phyloP scores from a whole-genome alignment of 2,113 vertebrate species.

The Vulpes lagopus region DNA sequence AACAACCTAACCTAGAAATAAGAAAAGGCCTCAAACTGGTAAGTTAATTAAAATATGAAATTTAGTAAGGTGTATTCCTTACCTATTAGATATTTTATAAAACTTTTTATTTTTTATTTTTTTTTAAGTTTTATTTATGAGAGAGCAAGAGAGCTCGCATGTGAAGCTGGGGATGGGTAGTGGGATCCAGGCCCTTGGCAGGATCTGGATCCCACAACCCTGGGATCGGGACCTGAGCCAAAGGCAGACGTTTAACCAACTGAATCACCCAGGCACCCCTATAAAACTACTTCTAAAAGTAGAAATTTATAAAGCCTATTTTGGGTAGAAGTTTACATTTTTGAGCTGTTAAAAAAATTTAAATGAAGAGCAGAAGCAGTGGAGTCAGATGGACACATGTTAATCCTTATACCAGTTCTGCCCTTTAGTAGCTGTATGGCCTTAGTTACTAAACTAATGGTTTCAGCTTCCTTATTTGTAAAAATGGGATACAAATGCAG shows the following conservation, averaged over 20 bases:
- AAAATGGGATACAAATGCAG: conserved; percentile 3
- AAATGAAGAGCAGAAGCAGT: neutral
- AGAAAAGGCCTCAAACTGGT: neutral
- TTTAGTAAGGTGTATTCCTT: neutral
- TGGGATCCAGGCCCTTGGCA: no score
- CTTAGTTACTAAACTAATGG: neutral
- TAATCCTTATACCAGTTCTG: neutral
- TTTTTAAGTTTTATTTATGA: no score
- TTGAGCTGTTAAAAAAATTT: conserved; percentile 13
- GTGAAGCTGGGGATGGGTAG: no score
- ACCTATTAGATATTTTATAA: neutral
- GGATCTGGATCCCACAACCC: no score
- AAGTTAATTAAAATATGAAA: conserved; percentile 20
- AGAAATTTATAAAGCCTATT: conserved; percentile 35
- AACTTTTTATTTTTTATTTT: no score
- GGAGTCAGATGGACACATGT: neutral
- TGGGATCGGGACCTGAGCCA: no score
- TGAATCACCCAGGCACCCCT: neutral
- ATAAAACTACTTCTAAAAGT: conserved; percentile 47
- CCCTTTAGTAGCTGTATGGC: neutral
- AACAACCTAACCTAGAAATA: conserved; percentile 26
- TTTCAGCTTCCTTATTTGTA: conserved; percentile 44
- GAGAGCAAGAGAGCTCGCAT: no score
- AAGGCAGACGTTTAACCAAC: no score
- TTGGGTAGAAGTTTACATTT: conserved; percentile 36